Conservation (phyloP, 2,797 vertebrate genomes). For the Thunnus albacares region DNA sequence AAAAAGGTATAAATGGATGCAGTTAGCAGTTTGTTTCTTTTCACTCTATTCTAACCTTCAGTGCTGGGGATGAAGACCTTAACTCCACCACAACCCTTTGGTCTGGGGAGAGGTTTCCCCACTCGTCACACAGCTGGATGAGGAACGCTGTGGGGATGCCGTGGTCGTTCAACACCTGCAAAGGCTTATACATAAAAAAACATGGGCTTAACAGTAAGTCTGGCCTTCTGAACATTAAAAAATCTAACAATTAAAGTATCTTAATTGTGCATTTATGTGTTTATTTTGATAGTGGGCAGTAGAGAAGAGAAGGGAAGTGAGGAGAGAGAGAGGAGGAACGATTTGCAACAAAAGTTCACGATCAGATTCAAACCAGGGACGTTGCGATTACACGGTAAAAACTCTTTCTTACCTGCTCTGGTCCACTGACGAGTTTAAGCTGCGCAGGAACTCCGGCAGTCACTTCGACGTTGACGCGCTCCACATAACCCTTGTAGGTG, state of each 20-base stretch:
- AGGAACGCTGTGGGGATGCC: conserved; percentile 85
- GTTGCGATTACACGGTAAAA: not conserved
- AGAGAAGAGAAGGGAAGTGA: not conserved
- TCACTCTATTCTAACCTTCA: conserved; percentile 70
- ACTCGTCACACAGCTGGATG: conserved; percentile 91
- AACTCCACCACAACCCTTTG: conserved; percentile 82
- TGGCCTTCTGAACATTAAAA: not conserved
- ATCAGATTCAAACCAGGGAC: not conserved
- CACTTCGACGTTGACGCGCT: conserved; percentile 84
- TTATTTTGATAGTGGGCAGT: not conserved
- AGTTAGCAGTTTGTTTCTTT: not conserved
- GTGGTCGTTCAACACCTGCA: conserved; percentile 90
- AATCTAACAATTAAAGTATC: conserved; percentile 1
- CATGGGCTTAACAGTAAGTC: not conserved
- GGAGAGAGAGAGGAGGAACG: not conserved
- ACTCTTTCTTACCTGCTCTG: conserved; percentile 79
- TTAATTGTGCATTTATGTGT: not conserved
- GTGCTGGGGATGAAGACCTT: conserved; percentile 24
- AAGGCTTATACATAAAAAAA: conserved; percentile 78
- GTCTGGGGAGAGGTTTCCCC: conserved; percentile 89
- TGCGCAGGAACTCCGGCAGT: conserved; percentile 88
- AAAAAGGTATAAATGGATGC: not conserved
- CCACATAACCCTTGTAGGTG: conserved; percentile 86
- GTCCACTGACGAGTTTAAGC: conserved; percentile 85
- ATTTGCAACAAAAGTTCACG: not conserved